Base-by-base conservation (phyloP, 2,113 vertebrate genomes). In the Sorex fumeus region DNA sequence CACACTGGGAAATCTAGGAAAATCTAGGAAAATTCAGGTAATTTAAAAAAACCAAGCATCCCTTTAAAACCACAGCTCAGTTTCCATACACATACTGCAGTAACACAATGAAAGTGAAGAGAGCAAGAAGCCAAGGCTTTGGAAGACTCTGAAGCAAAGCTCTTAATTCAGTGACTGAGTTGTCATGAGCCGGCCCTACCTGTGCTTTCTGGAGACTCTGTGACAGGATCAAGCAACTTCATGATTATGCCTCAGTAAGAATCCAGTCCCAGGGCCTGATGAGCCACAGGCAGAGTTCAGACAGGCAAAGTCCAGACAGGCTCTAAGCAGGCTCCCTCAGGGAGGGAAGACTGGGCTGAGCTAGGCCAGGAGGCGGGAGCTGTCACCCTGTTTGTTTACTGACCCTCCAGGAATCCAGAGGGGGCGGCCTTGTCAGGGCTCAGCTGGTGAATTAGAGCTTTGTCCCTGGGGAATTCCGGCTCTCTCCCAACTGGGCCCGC, bases 341-440 rank as follows among this genome's bases (percentile, higher is more conserved):
- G 91, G 78, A 69, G 34, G 34, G 80, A 88, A 79, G 47, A 72
- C 57, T 71, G 34, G 47, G 78, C 88, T 30, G 88, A 79, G 84
- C 28, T 0, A 94, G 92, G 62, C 57, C 85, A 93, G 79, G 88
- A 94, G 93, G 91, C 8, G 66, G 87, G 87, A 81, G 79, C 81
- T 84, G 71, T 89, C 19, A 72, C 96, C 94, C 96, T 85, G 89
- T 95, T 94, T 95, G 78, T 95, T 94, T 95, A 83, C 90, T 98
- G 98, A 98, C 98, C 95, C 97, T 96, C 97, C 93, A 98, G 97
- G 98, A 98, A 98, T 98, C 97, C 32, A 72, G 70, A 97, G 97
- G 97, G 98, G 90, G 98, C 67, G 98, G 98, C 96, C 57, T 82
- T 16, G 87, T 84, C 90, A 94, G 95, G 93, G 86, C 45, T 5